phyloP scores from a whole-genome alignment of 2,113 vertebrate genomes.

The Xenopus borealis region DNA sequence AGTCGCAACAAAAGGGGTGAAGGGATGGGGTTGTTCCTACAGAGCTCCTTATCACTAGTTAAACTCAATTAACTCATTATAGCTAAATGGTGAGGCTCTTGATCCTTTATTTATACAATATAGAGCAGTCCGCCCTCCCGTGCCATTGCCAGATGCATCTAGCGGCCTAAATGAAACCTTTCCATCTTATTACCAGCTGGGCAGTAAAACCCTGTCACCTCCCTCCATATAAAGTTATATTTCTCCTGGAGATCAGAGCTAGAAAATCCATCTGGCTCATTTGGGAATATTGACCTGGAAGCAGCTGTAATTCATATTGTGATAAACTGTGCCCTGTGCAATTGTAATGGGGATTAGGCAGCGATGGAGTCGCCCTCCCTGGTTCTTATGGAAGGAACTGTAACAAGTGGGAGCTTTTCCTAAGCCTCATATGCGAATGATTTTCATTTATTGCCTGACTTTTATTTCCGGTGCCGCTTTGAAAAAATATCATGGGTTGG shows the following conservation, averaged over 20 bases:
- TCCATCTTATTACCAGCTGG: slow-evolving; percentile 39
- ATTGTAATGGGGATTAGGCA: slow-evolving; percentile 31
- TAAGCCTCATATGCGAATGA: slow-evolving; percentile 25
- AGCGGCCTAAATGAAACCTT: slow-evolving; percentile 14
- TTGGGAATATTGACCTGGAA: slow-evolving; percentile 21
- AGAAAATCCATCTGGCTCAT: background rate
- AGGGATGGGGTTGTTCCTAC: too few relatives aligned
- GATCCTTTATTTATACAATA: background rate
- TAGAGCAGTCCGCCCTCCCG: background rate
- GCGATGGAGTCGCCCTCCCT: background rate
- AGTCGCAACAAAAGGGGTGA: too few relatives aligned
- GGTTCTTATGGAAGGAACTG: slow-evolving; percentile 12
- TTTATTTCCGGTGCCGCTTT: slow-evolving; percentile 1
- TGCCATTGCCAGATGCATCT: slow-evolving; percentile 12
- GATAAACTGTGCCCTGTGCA: slow-evolving; percentile 27
- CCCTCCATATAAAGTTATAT: slow-evolving; percentile 13
- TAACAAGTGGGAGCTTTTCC: slow-evolving; percentile 24
- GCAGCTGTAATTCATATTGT: slow-evolving; percentile 17
- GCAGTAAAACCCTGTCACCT: slow-evolving; percentile 16
- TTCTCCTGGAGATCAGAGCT: slow-evolving; percentile 14
- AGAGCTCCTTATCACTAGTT: too few relatives aligned
- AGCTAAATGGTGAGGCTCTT: background rate
- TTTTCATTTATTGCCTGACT: slow-evolving; percentile 21
- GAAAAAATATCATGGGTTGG: background rate
- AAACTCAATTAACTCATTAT: too few relatives aligned